These are phyloP conservation scores for Brachynemurus nebulosus DNA, from an alignment of 2,888 invertebrate genomes.

Conservation along the genomic window DNA sequence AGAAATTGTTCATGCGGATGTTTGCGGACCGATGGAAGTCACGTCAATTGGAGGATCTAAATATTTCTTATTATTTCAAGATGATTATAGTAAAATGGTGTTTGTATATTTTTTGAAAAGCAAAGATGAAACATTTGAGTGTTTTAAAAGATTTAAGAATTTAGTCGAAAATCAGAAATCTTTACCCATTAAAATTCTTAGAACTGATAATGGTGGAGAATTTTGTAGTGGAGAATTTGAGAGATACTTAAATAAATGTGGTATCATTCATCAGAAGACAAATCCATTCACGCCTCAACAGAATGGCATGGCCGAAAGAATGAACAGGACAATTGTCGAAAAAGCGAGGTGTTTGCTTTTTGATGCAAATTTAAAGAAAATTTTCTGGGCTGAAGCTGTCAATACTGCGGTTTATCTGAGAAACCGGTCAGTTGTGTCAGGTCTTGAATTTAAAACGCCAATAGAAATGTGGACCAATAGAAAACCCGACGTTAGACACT, in stretches of 20 bases:
- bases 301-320: slow-evolving; percentile 26
- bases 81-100: slow-evolving; percentile 22
- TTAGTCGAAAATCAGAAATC: slow-evolving; percentile 22
- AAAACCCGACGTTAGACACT: background rate
- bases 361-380: slow-evolving; percentile 18
- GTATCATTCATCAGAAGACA: slow-evolving; percentile 22
- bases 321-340: slow-evolving; percentile 25
- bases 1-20: slow-evolving; percentile 21
- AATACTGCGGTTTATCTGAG: slow-evolving; percentile 17
- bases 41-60: slow-evolving; percentile 17
- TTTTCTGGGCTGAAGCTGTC: slow-evolving; percentile 25
- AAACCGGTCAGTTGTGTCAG: slow-evolving; percentile 15
- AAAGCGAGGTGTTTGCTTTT: slow-evolving; percentile 21
- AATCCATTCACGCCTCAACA: slow-evolving; percentile 23
- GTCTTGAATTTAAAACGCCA: background rate
- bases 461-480: background rate
- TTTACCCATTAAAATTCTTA: slow-evolving; percentile 20
- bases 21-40: slow-evolving; percentile 19
- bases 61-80: slow-evolving; percentile 24
- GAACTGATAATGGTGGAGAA: slow-evolving; percentile 20
- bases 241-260: slow-evolving; percentile 16
- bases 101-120: slow-evolving; percentile 22
- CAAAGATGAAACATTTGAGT: slow-evolving; percentile 20
- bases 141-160: slow-evolving; percentile 21
- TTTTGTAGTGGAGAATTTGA: slow-evolving; percentile 20